Percentiles rank a stretch among this genome's conserved stretches.
These are phyloP conservation scores for Ceuthmochares aereus DNA, from an alignment of 2,113 vertebrate genomes.

Conservation along the genomic window DNA sequence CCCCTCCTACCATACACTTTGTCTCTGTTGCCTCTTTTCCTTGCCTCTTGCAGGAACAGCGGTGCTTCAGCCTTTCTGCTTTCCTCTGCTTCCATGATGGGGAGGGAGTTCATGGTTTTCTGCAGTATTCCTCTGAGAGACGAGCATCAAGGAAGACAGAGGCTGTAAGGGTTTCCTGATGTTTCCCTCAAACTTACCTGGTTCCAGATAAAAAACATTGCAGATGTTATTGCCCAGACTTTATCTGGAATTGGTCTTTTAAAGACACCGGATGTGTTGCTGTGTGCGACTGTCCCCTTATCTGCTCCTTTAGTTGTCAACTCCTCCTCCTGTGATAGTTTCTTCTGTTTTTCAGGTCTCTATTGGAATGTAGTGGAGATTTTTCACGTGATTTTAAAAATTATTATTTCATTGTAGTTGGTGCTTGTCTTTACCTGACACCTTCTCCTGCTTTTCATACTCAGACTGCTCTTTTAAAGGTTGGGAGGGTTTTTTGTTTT, in stretches of 20 bases:
- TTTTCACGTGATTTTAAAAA: neutral
- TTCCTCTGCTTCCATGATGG: neutral
- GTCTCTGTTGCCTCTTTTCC: neutral
- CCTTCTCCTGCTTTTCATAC: neutral
- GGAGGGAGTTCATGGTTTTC: neutral
- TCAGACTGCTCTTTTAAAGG: neutral
- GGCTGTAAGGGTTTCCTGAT: neutral
- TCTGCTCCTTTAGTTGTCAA: neutral
- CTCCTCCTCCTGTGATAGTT: neutral
- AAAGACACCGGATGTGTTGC: neutral
- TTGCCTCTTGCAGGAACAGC: neutral
- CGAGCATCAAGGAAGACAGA: neutral
- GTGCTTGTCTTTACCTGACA: neutral
- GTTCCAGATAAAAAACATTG: neutral
- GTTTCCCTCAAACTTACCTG: neutral
- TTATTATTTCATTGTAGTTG: neutral
- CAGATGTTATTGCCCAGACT: neutral
- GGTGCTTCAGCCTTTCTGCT: neutral
- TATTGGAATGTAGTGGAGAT: neutral
- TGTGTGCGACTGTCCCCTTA: neutral
- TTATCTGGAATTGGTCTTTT: neutral
- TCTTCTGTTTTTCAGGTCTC: neutral
- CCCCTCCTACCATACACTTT: fast-evolving
- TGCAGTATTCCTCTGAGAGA: neutral
- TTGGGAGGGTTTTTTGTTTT: no score